These are phyloP conservation scores for Anorthoa munda DNA, from an alignment of 2,888 invertebrate species.

Conservation along the genomic window DNA sequence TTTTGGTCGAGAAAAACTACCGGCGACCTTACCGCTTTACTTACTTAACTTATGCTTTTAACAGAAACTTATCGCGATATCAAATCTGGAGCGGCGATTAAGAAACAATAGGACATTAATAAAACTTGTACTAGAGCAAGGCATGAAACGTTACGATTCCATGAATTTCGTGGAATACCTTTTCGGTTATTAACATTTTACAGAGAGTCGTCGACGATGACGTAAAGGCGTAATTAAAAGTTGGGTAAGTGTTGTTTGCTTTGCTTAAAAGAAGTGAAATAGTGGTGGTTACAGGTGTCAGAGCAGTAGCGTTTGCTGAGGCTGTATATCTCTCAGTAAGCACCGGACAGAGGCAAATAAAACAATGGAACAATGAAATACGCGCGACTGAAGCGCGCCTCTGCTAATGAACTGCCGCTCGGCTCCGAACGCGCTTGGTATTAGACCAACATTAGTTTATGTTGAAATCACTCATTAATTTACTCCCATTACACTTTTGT, in stretches of 20 bases:
- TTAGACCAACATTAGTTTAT: slow-evolving; percentile 70
- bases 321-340: slow-evolving; percentile 80
- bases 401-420: slow-evolving; percentile 80
- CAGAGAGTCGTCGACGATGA: slow-evolving; percentile 41
- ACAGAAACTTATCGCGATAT: slow-evolving; percentile 86
- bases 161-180: slow-evolving; percentile 70
- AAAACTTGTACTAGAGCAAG: slow-evolving; percentile 82
- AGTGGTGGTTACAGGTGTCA: slow-evolving; percentile 75
- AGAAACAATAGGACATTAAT: slow-evolving; percentile 89
- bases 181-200: slow-evolving; percentile 53
- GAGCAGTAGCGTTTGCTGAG: slow-evolving; percentile 63
- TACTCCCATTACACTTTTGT: slow-evolving; percentile 41
- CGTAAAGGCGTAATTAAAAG: slow-evolving; percentile 54
- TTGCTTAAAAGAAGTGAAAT: slow-evolving; percentile 65
- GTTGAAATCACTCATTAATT: slow-evolving; percentile 57
- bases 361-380: slow-evolving; percentile 85
- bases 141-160: slow-evolving; percentile 84
- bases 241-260: slow-evolving; percentile 46
- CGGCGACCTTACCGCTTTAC: slow-evolving; percentile 80
- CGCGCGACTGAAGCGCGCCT: slow-evolving; percentile 79
- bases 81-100: slow-evolving; percentile 86
- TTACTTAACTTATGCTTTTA: slow-evolving; percentile 85
- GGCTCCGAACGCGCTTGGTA: slow-evolving; percentile 73
- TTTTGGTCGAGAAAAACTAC: slow-evolving; percentile 81
- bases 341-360: slow-evolving; percentile 80